Base-by-base conservation (phyloP, 1,140 invertebrate genomes). In the Hormaphis cornu region DNA sequence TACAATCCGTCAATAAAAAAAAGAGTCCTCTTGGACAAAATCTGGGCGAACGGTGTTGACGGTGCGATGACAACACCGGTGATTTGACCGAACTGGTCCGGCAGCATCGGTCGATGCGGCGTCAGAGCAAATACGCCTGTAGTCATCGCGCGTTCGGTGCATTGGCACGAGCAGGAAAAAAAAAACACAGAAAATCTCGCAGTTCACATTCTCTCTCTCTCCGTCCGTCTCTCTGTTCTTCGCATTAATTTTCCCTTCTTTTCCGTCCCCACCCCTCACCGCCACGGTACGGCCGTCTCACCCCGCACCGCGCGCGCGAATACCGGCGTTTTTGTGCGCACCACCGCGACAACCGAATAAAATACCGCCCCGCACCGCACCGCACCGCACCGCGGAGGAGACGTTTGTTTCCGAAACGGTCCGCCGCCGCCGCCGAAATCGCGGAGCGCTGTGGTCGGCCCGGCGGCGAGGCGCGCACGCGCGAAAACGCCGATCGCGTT, bases 401-500 rank as follows among this genome's bases (percentile, higher is more conserved):
- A 10, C 42, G 42, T n/a, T 14, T n/a, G 42, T 46, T 46, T 66
- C 18, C 44, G 26, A 9, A 28, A 30, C 50, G n/a, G 42, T 66
- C 61, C 61, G 22, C 61, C 8, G 16, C 61, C 61, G 22, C 61
- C 8, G 16, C 3, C 28, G 18, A 4, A 66, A 66, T 20, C 28
- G 20, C 18, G 42, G 44, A n/a, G 54, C 61, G 61, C 44, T 50
- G 61, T 50, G n/a, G 14, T 48, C 10, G 33, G 1, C 40, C 9
- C 40, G n/a, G 12, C n/a, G 10, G 22, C 59, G 14, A 48, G 24
- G n/a, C 20, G 28, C 61, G 61, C 61, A 66, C 12, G 61, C 61
- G 61, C 61, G 50, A 42, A 66, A 66, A 66, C n/a, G 61, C 61
- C 61, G 61, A 66, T 66, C 61, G 61, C 61, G 44, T 66, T 46